Conservation (phyloP, 2,888 invertebrate species). For the Microplitis deprimator region DNA sequence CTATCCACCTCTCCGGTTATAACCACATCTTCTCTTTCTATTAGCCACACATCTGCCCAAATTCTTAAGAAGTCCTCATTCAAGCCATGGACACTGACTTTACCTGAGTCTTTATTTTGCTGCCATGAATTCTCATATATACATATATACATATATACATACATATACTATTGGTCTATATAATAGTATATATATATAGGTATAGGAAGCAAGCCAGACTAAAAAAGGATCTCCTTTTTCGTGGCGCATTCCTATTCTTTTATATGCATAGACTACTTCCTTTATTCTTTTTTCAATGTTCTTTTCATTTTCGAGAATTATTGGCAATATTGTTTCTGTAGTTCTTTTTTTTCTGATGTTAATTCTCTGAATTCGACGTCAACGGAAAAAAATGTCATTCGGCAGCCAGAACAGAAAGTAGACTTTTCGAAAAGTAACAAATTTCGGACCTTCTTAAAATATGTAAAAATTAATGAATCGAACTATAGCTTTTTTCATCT, state of each 20-base stretch:
- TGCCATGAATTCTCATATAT: slow-evolving; percentile 8
- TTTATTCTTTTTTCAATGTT: slow-evolving; percentile 44
- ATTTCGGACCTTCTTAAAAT: no score
- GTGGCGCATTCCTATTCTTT: slow-evolving; percentile 30
- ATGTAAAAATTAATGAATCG: no score
- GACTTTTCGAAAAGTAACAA: no score
- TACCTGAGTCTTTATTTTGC: slow-evolving; percentile 53
- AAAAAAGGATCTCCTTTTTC: slow-evolving; percentile 1
- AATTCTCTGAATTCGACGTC: not conserved
- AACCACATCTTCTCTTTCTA: slow-evolving; percentile 18
- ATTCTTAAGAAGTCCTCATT: slow-evolving; percentile 62
- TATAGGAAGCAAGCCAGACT: slow-evolving; percentile 8
- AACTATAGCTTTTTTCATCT: no score
- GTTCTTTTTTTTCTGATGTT: slow-evolving; percentile 47
- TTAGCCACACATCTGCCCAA: slow-evolving; percentile 58
- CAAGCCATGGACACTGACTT: slow-evolving; percentile 54
- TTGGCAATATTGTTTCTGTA: slow-evolving; percentile 38
- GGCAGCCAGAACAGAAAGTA: no score
- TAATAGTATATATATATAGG: no score
- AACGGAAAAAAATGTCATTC: no score
- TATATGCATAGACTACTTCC: slow-evolving; percentile 34
- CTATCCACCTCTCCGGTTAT: not conserved
- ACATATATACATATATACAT: no score
- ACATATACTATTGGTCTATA: no score
- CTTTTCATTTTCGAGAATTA: slow-evolving; percentile 54